Evolutionary conservation across 1,140 invertebrate genomes (phyloP).

Genomic region (Hyposmocoma kahamanoa): DNA sequence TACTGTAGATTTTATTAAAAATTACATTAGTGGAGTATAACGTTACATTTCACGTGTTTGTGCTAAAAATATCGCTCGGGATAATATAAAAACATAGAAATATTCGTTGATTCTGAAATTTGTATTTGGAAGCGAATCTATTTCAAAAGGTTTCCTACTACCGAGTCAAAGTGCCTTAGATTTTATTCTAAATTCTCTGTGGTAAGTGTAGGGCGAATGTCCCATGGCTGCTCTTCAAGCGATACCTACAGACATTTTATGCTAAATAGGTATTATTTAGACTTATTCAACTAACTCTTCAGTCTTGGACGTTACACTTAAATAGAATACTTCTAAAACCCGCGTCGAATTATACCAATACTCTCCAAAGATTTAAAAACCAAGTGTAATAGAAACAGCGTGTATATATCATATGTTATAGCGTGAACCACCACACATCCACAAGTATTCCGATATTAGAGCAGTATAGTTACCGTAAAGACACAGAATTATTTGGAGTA

Average conservation of each 20-base stretch:
- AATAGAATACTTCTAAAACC: slow-evolving; percentile 70
- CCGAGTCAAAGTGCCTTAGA: slow-evolving; percentile 30
- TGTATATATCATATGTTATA: slow-evolving; percentile 32
- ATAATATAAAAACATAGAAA: slow-evolving; percentile 63
- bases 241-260: slow-evolving; percentile 69
- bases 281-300: slow-evolving; percentile 70
- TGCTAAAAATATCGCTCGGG: slow-evolving; percentile 27
- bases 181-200: slow-evolving; percentile 29
- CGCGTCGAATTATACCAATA: slow-evolving; percentile 54
- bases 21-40: slow-evolving; percentile 21
- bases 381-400: slow-evolving; percentile 30
- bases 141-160: slow-evolving; percentile 34
- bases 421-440: slow-evolving; percentile 33
- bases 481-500: slow-evolving; percentile 38
- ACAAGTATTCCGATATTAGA: not conserved
- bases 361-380: slow-evolving; percentile 19
- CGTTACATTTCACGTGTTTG: slow-evolving; percentile 41
- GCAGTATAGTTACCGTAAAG: slow-evolving; percentile 14
- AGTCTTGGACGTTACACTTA: slow-evolving; percentile 73
- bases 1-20: slow-evolving; percentile 31
- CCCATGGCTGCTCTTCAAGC: slow-evolving; percentile 30
- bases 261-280: slow-evolving; percentile 69
- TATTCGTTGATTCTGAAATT: slow-evolving; percentile 68
- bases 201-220: slow-evolving; percentile 19
- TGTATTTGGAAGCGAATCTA: slow-evolving; percentile 61